Percentiles rank a stretch among this genome's conserved stretches.
phyloP scores from a whole-genome alignment of 2,113 vertebrate genomes.

The Platichthys flesus region DNA sequence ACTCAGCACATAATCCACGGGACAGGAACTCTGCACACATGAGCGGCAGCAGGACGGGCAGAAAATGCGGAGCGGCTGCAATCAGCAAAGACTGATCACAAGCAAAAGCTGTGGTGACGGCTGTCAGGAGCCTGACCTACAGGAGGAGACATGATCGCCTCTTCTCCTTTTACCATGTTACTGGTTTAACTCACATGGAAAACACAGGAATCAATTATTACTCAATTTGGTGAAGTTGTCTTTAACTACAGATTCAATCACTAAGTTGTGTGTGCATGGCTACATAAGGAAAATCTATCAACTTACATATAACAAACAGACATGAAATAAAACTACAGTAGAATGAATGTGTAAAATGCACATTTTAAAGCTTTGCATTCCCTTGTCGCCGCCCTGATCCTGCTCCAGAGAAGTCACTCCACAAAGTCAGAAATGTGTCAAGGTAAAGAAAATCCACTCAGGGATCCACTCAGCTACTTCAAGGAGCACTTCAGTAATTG shows the following conservation, averaged over 20 bases:
- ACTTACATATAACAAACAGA: no score
- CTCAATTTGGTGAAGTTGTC: background rate
- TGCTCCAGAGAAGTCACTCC: no score
- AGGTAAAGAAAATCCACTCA: constrained; percentile 18
- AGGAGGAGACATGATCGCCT: background rate
- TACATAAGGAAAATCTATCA: no score
- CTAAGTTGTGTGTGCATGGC: no score
- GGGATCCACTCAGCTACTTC: constrained; percentile 35
- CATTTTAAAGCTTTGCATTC: background rate
- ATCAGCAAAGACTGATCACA: constrained; percentile 29
- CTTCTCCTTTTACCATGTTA: background rate
- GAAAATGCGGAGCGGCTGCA: constrained; percentile 11
- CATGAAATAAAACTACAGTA: no score
- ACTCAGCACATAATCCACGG: background rate
- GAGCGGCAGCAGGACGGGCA: background rate
- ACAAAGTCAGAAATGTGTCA: constrained; percentile 7
- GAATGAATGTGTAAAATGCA: background rate
- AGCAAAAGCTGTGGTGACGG: constrained; percentile 8
- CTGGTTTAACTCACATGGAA: background rate
- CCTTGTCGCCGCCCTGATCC: background rate
- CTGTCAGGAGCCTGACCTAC: constrained; percentile 9
- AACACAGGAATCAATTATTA: background rate
- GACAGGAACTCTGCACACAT: constrained; percentile 1
- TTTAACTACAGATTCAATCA: no score
- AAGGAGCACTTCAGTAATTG: constrained; percentile 30